Evolutionary conservation across 2,113 vertebrate species (phyloP).

Genomic region (Casuarius casuarius): DNA sequence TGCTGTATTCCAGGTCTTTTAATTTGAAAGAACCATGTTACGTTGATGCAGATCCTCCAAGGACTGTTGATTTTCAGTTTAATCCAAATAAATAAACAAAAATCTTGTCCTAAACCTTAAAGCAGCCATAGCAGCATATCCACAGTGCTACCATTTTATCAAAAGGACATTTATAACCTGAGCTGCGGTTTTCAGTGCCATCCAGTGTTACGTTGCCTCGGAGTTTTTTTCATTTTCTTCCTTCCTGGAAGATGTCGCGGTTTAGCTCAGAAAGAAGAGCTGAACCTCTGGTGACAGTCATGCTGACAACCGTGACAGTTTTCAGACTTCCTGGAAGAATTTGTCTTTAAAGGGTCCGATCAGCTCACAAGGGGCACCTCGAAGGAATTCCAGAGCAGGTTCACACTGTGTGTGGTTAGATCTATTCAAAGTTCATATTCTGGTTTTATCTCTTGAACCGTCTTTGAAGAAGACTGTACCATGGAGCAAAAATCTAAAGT

Average conservation of each 20-base stretch:
- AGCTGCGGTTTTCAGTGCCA: not conserved
- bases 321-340: not conserved
- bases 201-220: no score
- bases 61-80: not conserved
- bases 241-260: not conserved
- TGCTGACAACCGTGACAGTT: rapidly evolving
- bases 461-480: not conserved
- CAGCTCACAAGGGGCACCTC: not conserved
- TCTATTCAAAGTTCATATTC: rapidly evolving
- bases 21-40: not conserved
- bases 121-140: not conserved
- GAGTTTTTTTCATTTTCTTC: not conserved
- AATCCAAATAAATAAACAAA: not conserved
- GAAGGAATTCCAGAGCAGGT: not conserved
- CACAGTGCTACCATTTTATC: not conserved
- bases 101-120: not conserved
- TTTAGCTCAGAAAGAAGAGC: not conserved
- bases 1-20: not conserved
- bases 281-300: rapidly evolving
- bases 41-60: not conserved
- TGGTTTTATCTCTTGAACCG: not conserved
- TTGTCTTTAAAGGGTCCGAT: not conserved
- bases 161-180: no score
- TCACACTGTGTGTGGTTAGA: rapidly evolving
- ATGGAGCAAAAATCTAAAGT: not conserved